Evolutionary conservation across 1,140 invertebrate species (phyloP).

Genomic region (Piezodorus guildinii): DNA sequence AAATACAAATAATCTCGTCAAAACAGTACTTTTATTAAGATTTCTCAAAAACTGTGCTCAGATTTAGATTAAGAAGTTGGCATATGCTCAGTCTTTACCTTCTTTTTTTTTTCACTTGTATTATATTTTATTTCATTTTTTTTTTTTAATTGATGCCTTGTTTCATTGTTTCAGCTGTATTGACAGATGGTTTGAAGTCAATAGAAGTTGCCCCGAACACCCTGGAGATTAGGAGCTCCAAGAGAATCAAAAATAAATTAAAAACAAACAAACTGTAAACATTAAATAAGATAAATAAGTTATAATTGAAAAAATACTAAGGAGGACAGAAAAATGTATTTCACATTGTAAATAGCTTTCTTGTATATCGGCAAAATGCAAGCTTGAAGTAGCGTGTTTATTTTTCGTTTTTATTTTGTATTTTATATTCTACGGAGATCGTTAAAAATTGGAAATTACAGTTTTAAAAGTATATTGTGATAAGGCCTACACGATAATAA

Average conservation of each 20-base stretch:
- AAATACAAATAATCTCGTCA: too few species aligned
- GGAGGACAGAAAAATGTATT: constrained; percentile 1
- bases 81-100: too few species aligned
- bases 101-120: too few species aligned
- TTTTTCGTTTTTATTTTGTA: constrained; percentile 8
- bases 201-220: constrained; percentile 92
- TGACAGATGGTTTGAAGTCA: constrained; percentile 95
- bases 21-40: too few species aligned
- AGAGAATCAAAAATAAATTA: background rate
- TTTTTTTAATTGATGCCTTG: constrained; percentile 5
- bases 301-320: background rate
- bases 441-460: background rate
- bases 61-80: too few species aligned
- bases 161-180: constrained; percentile 62
- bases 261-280: constrained; percentile 4
- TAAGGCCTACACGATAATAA: constrained; percentile 7
- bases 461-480: background rate
- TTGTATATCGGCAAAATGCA: constrained; percentile 14
- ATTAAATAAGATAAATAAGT: background rate
- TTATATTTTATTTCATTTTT: too few species aligned
- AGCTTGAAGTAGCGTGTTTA: constrained; percentile 7
- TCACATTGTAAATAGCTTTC: constrained; percentile 14
- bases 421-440: constrained; percentile 1
- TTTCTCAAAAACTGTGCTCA: too few species aligned
- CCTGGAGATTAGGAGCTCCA: constrained; percentile 57